Evolutionary conservation across 2,888 invertebrate species (phyloP), one percentile per base, ranked within the genome.

Genomic region (Chrysomela aeneicollis): DNA sequence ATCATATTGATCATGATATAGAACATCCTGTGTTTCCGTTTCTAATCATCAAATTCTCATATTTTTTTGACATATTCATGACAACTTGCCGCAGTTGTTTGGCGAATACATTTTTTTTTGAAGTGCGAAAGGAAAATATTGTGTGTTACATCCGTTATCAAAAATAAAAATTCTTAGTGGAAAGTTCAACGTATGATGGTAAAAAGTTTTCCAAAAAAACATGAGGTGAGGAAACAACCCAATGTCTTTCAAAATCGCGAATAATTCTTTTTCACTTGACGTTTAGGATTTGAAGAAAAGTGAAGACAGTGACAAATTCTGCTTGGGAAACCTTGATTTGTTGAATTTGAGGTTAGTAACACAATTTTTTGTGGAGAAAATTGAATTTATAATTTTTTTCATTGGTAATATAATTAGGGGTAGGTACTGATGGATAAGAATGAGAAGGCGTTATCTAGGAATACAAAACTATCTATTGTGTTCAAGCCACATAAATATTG

Each of bases 331-430:
- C 66, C 72, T 80, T 64, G 81, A 81, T 77, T 75, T 81, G 60
- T 74, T 82, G 70, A 82, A 82, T 77, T 77, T 82, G 69, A 77
- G 79, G 82, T 82, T 76, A 66, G 58, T 53, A 52, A 26, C 3
- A 15, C n/a, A 54, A 19, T 17, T 17, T 63, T 49, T 50, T 15
- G 19, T 6, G 19, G 9, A 12, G 19, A 47, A 47, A 21, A 17
- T n/a, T n/a, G n/a, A n/a, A n/a, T n/a, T n/a, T n/a, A n/a, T n/a
- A n/a, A n/a, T n/a, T n/a, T n/a, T n/a, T n/a, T n/a, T n/a, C n/a
- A n/a, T n/a, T n/a, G n/a, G n/a, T n/a, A n/a, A n/a, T n/a, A n/a
- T n/a, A n/a, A n/a, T n/a, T n/a, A n/a, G n/a, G n/a, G n/a, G n/a
- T n/a, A n/a, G n/a, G n/a, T n/a, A n/a, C n/a, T n/a, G n/a, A n/a